A percentile compares a stretch with the other conserved stretches of the same genome.
phyloP scores from a whole-genome alignment of 1,140 invertebrate genomes.

The Andricus grossulariae region DNA sequence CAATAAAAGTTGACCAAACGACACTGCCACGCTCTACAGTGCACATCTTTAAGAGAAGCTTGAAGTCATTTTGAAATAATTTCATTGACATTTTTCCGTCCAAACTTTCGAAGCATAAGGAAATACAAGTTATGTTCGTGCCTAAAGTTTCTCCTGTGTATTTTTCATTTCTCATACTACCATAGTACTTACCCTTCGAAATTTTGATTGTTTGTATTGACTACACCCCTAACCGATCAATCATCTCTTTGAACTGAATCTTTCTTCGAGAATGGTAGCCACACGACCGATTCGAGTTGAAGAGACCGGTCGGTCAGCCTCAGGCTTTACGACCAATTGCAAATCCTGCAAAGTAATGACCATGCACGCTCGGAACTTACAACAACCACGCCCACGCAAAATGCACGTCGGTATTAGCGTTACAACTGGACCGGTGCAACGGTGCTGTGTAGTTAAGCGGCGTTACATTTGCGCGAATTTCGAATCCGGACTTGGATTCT shows the following conservation, averaged over 20 bases:
- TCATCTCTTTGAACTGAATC: conserved; percentile 3
- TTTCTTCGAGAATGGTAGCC: neutral
- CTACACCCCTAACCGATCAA: neutral
- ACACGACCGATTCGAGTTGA: conserved; percentile 17
- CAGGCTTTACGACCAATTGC: conserved; percentile 51
- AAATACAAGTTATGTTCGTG: neutral
- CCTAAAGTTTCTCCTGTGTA: too few relatives aligned
- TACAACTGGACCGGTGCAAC: conserved; percentile 52
- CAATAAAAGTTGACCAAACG: too few relatives aligned
- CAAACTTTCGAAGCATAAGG: too few relatives aligned
- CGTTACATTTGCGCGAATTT: conserved; percentile 35
- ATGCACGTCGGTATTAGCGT: conserved; percentile 57
- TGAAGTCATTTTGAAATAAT: too few relatives aligned
- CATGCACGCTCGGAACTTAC: conserved; percentile 46
- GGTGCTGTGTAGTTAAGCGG: conserved; percentile 18
- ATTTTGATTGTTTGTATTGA: neutral
- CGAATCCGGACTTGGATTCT: neutral
- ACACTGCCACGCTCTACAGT: too few relatives aligned
- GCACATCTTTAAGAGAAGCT: too few relatives aligned
- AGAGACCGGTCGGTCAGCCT: conserved; percentile 1
- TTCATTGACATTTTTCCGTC: too few relatives aligned
- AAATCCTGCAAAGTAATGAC: conserved; percentile 59
- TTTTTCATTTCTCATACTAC: too few relatives aligned
- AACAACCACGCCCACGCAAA: conserved; percentile 60
- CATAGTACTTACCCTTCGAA: too few relatives aligned